These are phyloP conservation scores for Matsumyia berberina DNA, from an alignment of 2,888 invertebrate genomes.

Conservation along the genomic window DNA sequence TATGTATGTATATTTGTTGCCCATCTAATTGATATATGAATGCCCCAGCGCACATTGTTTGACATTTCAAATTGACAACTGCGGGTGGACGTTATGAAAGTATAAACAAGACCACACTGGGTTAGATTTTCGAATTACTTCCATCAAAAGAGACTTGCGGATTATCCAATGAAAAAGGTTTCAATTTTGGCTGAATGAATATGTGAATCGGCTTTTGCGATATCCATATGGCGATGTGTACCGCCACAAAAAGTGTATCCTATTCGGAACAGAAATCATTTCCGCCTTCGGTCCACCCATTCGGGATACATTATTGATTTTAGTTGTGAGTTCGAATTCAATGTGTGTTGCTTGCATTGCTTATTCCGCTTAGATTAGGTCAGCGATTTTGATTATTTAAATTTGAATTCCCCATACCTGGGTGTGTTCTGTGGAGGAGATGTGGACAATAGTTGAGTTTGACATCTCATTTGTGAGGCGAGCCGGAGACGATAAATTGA, in stretches of 20 bases:
- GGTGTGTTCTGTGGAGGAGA: not conserved
- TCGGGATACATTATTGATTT: constrained; percentile 1
- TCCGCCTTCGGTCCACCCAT: not conserved
- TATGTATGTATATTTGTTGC: too few relatives aligned
- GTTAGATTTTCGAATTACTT: constrained; percentile 1
- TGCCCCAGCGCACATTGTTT: too few relatives aligned
- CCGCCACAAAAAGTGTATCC: not conserved
- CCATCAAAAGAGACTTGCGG: constrained; percentile 14
- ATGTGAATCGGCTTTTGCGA: not conserved
- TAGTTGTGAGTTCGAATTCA: not conserved
- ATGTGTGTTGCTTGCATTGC: not conserved
- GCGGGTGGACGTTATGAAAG: too few relatives aligned
- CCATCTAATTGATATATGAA: too few relatives aligned
- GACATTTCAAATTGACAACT: too few relatives aligned
- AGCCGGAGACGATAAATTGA: not conserved
- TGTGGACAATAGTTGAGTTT: not conserved
- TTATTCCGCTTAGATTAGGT: not conserved
- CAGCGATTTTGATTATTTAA: too few relatives aligned
- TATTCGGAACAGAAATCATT: constrained; percentile 12
- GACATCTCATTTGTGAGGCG: not conserved
- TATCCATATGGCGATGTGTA: not conserved
- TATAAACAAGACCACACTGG: too few relatives aligned
- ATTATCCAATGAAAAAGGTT: constrained; percentile 18
- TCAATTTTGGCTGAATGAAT: constrained; percentile 1
- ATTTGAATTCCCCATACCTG: not conserved